A percentile compares a stretch with the other conserved stretches of the same genome.
Evolutionary conservation across 2,888 invertebrate species (phyloP).

Genomic region (Campoletis raptor): DNA sequence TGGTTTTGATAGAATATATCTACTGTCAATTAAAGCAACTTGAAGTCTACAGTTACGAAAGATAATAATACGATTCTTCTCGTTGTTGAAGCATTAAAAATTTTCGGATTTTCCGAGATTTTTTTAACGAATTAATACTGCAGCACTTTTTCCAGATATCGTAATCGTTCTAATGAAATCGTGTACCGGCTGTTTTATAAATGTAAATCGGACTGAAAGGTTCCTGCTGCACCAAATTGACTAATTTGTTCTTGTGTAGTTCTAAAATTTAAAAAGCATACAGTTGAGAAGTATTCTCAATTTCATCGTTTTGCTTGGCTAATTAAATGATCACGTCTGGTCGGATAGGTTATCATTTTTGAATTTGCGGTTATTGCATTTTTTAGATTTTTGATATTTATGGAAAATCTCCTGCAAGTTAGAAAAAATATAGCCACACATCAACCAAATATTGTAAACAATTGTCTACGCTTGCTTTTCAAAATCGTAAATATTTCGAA

Average conservation of each 20-base stretch:
- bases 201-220: slow-evolving; percentile 34
- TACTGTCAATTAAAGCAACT: not conserved
- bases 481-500: no score
- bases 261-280: slow-evolving; percentile 15
- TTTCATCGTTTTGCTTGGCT: not conserved
- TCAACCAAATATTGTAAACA: no score
- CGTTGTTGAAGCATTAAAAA: not conserved
- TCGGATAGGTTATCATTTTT: not conserved
- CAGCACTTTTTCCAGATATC: not conserved
- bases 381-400: no score
- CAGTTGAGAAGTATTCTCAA: not conserved
- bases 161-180: not conserved
- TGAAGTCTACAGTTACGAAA: not conserved
- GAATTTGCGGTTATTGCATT: not conserved
- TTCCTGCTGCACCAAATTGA: slow-evolving; percentile 28
- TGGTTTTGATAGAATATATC: not conserved
- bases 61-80: not conserved
- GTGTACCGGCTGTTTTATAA: not conserved
- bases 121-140: not conserved
- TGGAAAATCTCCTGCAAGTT: no score
- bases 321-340: not conserved
- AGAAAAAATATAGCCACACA: no score
- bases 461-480: no score
- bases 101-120: not conserved
- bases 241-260: slow-evolving; percentile 14